Percentiles rank a stretch among this genome's conserved stretches.
These are phyloP conservation scores for Balearica regulorum DNA, from an alignment of 2,797 vertebrate genomes.

Conservation along the genomic window DNA sequence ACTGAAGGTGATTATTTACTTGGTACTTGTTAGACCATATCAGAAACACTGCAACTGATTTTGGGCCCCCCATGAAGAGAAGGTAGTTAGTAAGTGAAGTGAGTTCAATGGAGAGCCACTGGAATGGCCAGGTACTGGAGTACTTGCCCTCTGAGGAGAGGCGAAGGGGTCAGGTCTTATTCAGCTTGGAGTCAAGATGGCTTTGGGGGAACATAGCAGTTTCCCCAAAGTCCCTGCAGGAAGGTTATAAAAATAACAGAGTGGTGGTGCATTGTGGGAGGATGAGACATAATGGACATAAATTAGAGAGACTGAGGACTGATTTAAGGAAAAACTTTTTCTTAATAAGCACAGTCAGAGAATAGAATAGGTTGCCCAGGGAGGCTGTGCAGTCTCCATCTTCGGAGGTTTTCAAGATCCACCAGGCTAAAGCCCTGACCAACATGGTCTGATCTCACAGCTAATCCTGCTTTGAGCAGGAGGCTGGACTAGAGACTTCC, in stretches of 20 bases:
- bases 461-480: background rate
- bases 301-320: background rate
- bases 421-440: background rate
- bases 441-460: background rate
- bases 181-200: background rate
- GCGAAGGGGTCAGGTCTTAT: background rate
- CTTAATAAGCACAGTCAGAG: background rate
- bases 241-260: background rate
- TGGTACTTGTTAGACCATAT: background rate
- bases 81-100: background rate
- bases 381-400: background rate
- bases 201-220: background rate
- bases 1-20: background rate
- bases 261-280: background rate
- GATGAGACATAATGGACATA: background rate
- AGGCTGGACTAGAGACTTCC: background rate
- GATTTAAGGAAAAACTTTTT: background rate
- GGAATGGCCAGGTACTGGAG: background rate
- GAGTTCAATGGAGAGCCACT: background rate
- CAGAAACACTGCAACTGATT: background rate
- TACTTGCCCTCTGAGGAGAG: background rate
- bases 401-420: background rate
- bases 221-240: fast-evolving
- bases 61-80: background rate
- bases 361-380: background rate